Evolutionary conservation across 1,140 invertebrate species (phyloP).

Genomic region (Drosophila leontia): DNA sequence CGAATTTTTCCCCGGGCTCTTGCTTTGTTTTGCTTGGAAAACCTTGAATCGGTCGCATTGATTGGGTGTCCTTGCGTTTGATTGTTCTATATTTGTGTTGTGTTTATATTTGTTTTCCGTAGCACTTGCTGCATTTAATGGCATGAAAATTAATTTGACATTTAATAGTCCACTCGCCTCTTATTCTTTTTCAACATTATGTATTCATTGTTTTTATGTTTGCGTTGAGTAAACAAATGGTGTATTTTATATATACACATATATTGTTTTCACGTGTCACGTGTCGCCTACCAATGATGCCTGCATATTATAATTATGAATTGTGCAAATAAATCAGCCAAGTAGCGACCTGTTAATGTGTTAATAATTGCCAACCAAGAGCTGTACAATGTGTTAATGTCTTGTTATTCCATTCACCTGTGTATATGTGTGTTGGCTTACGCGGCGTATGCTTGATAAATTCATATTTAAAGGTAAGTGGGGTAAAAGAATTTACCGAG

Average conservation of each 20-base stretch:
- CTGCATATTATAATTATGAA: constrained; percentile 67
- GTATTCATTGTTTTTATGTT: constrained; percentile 70
- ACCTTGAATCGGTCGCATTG: constrained; percentile 54
- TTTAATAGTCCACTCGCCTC: constrained; percentile 50
- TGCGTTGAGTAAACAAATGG: constrained; percentile 61
- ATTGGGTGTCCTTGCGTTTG: constrained; percentile 50
- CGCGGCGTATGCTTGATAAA: constrained; percentile 27
- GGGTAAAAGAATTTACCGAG: neutral
- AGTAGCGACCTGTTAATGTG: constrained; percentile 70
- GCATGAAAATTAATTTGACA: constrained; percentile 75
- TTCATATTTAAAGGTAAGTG: constrained; percentile 8
- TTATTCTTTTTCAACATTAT: constrained; percentile 26
- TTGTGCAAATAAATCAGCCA: constrained; percentile 72
- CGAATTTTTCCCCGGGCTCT: neutral
- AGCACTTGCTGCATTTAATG: constrained; percentile 69
- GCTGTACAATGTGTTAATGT: constrained; percentile 47
- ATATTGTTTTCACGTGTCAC: constrained; percentile 56
- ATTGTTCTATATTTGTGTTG: constrained; percentile 44
- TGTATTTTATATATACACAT: constrained; percentile 39
- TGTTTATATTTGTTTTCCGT: constrained; percentile 22
- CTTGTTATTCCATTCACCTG: constrained; percentile 20
- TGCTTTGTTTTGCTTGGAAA: constrained; percentile 21
- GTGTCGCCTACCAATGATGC: constrained; percentile 51
- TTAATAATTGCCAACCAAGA: constrained; percentile 66
- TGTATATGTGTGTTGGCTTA: neutral